Base-by-base conservation (phyloP, 2,113 vertebrate species). In the Lanius collurio region DNA sequence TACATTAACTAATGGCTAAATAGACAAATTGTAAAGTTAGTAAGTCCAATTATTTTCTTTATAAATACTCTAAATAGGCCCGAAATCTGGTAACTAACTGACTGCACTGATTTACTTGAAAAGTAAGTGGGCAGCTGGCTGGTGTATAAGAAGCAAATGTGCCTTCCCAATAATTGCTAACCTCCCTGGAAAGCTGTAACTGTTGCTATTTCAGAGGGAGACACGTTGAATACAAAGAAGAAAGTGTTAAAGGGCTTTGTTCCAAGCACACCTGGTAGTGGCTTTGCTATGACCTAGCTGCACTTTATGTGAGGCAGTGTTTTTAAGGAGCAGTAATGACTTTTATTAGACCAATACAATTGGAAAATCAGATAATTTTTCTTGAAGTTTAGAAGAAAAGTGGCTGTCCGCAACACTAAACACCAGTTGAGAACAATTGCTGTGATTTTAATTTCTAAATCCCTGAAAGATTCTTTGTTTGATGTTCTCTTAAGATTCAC, bases 21-120 rank as follows among this genome's bases (percentile, higher is more conserved):
- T 57, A 63, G 73, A 81, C 46, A 84, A 90, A 62, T 33, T 88
- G 16, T 42, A 26, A 92, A 96, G 33, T 27, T 52, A 57, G 7
- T 5, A 69, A 63, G 9, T 71, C 27, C 0, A 63, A 69, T 92
- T 90, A 85, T 97, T 89, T 87, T 90, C 33, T 95, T 95, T 93
- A 76, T n/a, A 94, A 94, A 87, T 93, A 93, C 70, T 69, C 68
- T 52, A 91, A 91, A 90, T 21, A 88, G 75, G 65, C 63, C 74
- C 84, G 87, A 93, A 96, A 92, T 84, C 93, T 96, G 76, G 92
- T 94, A 94, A 95, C 85, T 94, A 94, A 95, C 85, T 60, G 44
- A 88, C 42, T 65, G 35, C 55, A 23, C 49, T 93, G 65, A 73
- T 87, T 92, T 93, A 77, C 88, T 96, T 95, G 89, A 90, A 92